Evolutionary conservation across 2,888 invertebrate species (phyloP), one percentile per base, ranked within the genome.

Genomic region (Drosophila subsilvestris): DNA sequence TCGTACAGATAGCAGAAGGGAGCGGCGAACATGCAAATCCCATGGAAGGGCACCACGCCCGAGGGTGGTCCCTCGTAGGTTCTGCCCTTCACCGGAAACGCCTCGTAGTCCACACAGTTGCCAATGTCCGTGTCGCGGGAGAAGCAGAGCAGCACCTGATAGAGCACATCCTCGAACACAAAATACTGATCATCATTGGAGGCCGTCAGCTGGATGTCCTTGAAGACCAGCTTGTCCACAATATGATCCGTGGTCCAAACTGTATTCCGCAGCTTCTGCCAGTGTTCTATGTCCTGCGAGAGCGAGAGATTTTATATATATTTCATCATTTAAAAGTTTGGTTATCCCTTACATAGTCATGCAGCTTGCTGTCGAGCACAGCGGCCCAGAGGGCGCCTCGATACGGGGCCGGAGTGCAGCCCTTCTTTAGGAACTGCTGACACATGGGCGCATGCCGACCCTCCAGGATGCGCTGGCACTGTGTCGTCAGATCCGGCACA

Each of bases 141-240:
- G 92, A 98, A 98, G 87, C 98, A 98, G 59, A 98, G 91, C 94
- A 98, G 95, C 90, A 97, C 96, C 94, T 98, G 98, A 91, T 98
- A 98, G 1, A 99, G 93, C 60, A 98, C 95, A 92, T 99, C 99
- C 93, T 99, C 98, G 91, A 98, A 99, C 0, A 99, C 98, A 91
- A 99, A 99, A 91, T 98, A 98, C 91, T 98, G 98, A 91, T 99
- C 98, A 90, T 99, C 98, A 91, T 99, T 99, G 10, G 98, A 98
- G 0, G 98, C 98, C 0, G 98, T 99, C 68, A 98, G 92, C 91
- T 98, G 98, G 9, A 99, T 97, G 90, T 99, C 99, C 93, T 98
- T 99, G 84, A 98, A 97, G 81, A 98, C 96, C 9, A 99, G 93
- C 91, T 97, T 98, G 91, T 99, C 98, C 37, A 98, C 96, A 93